phyloP scores from a whole-genome alignment of 2,797 vertebrate species.

The Molossus alvarezi region DNA sequence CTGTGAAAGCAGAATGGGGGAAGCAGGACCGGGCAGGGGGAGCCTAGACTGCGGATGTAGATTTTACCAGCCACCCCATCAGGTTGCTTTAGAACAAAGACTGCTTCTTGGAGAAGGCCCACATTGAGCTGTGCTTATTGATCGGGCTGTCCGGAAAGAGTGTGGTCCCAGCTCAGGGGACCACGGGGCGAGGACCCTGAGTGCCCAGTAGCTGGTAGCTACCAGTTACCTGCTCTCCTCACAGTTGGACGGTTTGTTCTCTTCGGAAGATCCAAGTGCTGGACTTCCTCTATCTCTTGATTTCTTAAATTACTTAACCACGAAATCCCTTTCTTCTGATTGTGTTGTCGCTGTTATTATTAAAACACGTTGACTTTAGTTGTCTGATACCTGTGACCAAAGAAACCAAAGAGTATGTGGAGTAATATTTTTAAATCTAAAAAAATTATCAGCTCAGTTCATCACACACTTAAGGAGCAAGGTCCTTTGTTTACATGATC shows the following conservation, averaged over 20 bases:
- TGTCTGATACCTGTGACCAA: slow-evolving; percentile 23
- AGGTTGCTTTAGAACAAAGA: neutral
- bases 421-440: slow-evolving; percentile 37
- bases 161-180: neutral
- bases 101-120: neutral
- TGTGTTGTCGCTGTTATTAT: neutral
- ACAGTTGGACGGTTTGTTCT: neutral
- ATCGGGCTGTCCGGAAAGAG: neutral
- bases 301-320: neutral
- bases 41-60: no score
- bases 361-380: neutral
- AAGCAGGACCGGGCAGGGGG: neutral
- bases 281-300: neutral
- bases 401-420: neutral
- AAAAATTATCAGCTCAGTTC: slow-evolving; percentile 39
- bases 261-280: neutral
- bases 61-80: neutral
- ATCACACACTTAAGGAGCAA: slow-evolving; percentile 3
- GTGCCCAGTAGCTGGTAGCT: neutral
- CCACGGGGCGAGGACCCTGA: neutral
- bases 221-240: neutral
- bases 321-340: neutral
- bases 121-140: neutral
- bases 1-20: neutral
- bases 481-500: slow-evolving; percentile 10